These are phyloP conservation scores for Elachura formosa DNA, from an alignment of 2,113 vertebrate genomes.

Conservation along the genomic window DNA sequence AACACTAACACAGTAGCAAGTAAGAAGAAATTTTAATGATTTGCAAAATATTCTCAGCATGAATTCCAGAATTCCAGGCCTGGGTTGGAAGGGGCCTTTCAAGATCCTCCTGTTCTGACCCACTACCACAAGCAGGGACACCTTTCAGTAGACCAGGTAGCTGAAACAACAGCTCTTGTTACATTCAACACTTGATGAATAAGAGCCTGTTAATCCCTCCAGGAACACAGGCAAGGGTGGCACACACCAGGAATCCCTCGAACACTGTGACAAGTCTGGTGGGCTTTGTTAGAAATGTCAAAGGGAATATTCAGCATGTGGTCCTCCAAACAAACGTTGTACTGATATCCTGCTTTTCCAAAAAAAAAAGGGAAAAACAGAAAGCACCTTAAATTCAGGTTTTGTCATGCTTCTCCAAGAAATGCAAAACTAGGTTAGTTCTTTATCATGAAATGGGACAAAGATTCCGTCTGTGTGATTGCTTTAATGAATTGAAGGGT, in stretches of 20 bases:
- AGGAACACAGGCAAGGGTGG: not conserved
- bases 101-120: not conserved
- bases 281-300: not conserved
- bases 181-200: not conserved
- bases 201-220: not conserved
- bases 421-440: not conserved
- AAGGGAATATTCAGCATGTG: not conserved
- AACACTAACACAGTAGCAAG: not conserved
- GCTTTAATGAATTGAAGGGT: not conserved
- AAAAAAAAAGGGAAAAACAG: not conserved
- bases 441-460: not conserved
- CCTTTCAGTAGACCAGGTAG: not conserved
- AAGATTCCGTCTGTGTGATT: not conserved
- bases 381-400: not conserved
- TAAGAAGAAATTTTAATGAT: not conserved
- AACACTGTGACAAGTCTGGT: not conserved
- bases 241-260: rapidly evolving
- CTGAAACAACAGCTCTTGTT: not conserved
- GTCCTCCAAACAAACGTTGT: not conserved
- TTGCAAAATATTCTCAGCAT: not conserved
- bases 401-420: not conserved
- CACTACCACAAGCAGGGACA: not conserved
- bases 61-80: not conserved
- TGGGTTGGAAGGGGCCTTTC: not conserved
- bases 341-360: not conserved